Evolutionary conservation across 2,113 vertebrate species (phyloP), one percentile per base, ranked within the genome.

Genomic region (Cochlearius cochlearius): DNA sequence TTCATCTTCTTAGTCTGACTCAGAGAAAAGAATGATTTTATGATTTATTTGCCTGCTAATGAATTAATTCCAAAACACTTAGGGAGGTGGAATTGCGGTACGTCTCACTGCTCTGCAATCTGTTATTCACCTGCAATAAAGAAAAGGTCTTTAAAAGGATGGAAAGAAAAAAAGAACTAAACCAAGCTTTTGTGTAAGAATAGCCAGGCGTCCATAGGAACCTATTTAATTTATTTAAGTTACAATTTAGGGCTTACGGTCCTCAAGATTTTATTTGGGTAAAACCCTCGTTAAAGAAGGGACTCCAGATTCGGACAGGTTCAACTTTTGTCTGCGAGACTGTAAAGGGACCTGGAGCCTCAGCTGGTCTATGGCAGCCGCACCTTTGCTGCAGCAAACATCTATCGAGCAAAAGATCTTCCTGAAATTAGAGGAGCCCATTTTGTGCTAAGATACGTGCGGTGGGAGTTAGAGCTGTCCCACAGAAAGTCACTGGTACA

Each of bases 281-380:
- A 47, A 79, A 92, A 34, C 16, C 27, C 17, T 53, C 14, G 8
- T 41, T 86, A n/a, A 58, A 86, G 45, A 91, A 89, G 26, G 4
- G 34, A 29, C 39, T 87, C 36, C 9, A 16, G 30, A 41, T 75
- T 67, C n/a, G 45, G 60, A 29, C 29, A 60, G 43, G 18, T 49
- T n/a, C 13, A 68, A 43, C 29, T 72, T 77, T 25, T 53, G 50
- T 6, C 5, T n/a, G 4, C 10, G 39, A 53, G 49, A 41, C 15
- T n/a, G 17, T 30, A 49, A 92, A 72, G 80, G 84, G 60, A 59
- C 12, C 22, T 26, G 34, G 25, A 52, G 27, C 49, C 29, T 58
- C 30, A 49, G 34, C 1, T 27, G 12, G 3, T 74, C 18, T 74
- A 0, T 52, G 1, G 2, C 39, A 45, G 34, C 34, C n/a, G 12